Evolutionary conservation across 1,140 invertebrate species (phyloP), one percentile per base, ranked within the genome.

Genomic region (Carposina sasakii): DNA sequence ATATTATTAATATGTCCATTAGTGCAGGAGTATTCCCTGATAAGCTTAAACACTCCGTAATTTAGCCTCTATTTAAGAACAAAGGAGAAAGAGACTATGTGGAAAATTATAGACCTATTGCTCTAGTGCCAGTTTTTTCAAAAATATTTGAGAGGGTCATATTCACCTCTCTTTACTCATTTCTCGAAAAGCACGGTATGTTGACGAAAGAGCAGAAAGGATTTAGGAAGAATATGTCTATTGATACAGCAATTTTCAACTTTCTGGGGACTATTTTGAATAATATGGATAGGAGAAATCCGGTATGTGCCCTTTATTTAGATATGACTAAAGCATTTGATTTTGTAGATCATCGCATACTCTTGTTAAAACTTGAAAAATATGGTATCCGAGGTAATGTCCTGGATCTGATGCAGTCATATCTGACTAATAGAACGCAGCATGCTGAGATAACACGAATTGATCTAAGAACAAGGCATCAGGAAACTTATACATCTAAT

Each of bases 251-350:
- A 8, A n/a, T 10, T 33, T 33, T 33, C 15, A 15, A 33, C 6
- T n/a, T 33, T n/a, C 10, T 33, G 13, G 3, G 31, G 15, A 33
- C n/a, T 8, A 33, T 13, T 8, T 8, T 15, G 6, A 3, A 6
- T 6, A 33, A 33, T 33, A 4, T 33, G 10, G 15, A 33, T 15
- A 33, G 3, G 15, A 33, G 15, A 3, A 33, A 10, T 4, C 31
- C 31, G 4, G 15, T 15, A 37, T 19, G 9, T 8, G 34, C 34
- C 17, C 8, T 37, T 6, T 37, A 19, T 19, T 13, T 37, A 8
- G 23, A 30, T 28, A 43, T 43, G 41, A 30, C 16, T 17, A 28
- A 20, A 17, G 41, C 41, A 15, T 43, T 43, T 30, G 41, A 43
- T 43, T 43, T 28, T 28, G 41, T 43, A n/a, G 26, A 28, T 17